phyloP scores from a whole-genome alignment of 2,888 invertebrate species.

The Dicranocentrus wangi region DNA sequence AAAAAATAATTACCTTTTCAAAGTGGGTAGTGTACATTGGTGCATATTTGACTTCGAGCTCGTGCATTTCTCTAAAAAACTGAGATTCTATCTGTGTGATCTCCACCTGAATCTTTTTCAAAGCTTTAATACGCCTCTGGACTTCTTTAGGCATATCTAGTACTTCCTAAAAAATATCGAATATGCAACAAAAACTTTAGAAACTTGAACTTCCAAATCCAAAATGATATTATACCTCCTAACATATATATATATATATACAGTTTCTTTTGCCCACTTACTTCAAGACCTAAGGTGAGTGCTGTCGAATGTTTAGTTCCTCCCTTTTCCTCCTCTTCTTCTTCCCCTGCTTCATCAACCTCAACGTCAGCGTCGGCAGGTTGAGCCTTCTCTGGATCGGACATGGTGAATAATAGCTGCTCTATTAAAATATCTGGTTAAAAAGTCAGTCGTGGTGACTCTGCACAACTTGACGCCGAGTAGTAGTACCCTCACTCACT shows the following conservation, averaged over 20 bases:
- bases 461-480: too few relatives aligned
- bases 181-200: background rate
- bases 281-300: conserved; percentile 27
- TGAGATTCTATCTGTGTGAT: conserved; percentile 75
- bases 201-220: too few relatives aligned
- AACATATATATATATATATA: too few relatives aligned
- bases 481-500: too few relatives aligned
- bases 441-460: too few relatives aligned
- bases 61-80: conserved; percentile 95
- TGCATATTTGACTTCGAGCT: conserved; percentile 92
- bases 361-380: conserved; percentile 80
- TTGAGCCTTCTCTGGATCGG: conserved; percentile 69
- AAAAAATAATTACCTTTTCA: conserved; percentile 88
- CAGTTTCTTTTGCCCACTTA: background rate
- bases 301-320: conserved; percentile 75
- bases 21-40: conserved; percentile 85
- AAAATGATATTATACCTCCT: too few relatives aligned
- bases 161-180: conserved; percentile 20
- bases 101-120: conserved; percentile 72
- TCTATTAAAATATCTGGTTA: background rate
- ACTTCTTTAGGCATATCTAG: conserved; percentile 74
- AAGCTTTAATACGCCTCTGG: conserved; percentile 67
- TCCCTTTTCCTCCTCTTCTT: conserved; percentile 76
- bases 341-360: conserved; percentile 81
- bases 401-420: too few relatives aligned